Evolutionary conservation across 2,888 invertebrate species (phyloP).

Genomic region (Petrophora chlorosata): DNA sequence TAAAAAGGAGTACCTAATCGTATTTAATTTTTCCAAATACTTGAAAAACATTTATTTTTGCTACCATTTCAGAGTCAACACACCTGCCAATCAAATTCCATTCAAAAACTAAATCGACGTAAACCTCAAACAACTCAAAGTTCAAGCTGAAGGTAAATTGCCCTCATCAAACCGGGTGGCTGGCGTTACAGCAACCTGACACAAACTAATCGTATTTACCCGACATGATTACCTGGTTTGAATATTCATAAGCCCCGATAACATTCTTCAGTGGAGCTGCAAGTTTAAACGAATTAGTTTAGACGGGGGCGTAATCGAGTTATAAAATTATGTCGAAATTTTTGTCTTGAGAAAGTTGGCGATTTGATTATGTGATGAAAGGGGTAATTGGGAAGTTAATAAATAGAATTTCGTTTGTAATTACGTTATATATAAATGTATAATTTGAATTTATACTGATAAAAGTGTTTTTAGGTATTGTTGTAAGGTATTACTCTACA

Average conservation of each 20-base stretch:
- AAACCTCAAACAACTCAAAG: slow-evolving; percentile 29
- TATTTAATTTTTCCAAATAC: too few relatives aligned
- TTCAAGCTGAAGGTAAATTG: slow-evolving; percentile 35
- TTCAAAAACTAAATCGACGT: slow-evolving; percentile 16
- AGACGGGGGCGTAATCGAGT: slow-evolving; percentile 34
- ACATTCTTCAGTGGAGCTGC: slow-evolving; percentile 50
- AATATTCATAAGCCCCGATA: slow-evolving; percentile 61
- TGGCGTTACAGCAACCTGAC: slow-evolving; percentile 44
- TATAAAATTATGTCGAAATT: slow-evolving; percentile 38
- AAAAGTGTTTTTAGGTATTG: background rate
- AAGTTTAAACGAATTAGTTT: slow-evolving; percentile 50
- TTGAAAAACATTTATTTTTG: too few relatives aligned
- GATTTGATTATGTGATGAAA: slow-evolving; percentile 30
- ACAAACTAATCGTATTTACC: slow-evolving; percentile 59
- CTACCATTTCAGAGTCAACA: too few relatives aligned
- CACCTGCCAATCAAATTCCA: slow-evolving; percentile 6
- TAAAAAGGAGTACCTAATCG: too few relatives aligned
- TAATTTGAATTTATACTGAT: background rate
- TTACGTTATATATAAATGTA: background rate
- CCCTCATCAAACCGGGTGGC: slow-evolving; percentile 38
- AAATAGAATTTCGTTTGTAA: too few relatives aligned
- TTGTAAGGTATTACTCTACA: too few relatives aligned
- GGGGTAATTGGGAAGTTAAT: slow-evolving; percentile 23
- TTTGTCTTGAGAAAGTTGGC: slow-evolving; percentile 30
- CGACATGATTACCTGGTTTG: slow-evolving; percentile 54